Evolutionary conservation across 1,140 invertebrate species (phyloP).

Genomic region (Paracyclopina nana): DNA sequence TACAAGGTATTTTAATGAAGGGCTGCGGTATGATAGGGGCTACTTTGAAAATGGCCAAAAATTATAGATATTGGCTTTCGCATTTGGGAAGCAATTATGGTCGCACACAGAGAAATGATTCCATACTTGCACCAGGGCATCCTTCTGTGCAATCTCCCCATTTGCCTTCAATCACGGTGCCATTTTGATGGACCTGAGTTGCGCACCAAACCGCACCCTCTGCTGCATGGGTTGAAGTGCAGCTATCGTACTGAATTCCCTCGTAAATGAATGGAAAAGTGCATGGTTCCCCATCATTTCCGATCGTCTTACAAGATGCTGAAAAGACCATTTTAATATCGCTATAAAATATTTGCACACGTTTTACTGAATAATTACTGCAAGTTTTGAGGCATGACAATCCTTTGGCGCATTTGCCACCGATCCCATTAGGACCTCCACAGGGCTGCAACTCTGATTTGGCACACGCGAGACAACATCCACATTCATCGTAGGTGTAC

Average conservation of each 20-base stretch:
- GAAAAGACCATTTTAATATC: no score
- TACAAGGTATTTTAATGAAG: no score
- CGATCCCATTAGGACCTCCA: constrained; percentile 2
- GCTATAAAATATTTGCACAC: no score
- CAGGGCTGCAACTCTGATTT: constrained; percentile 9
- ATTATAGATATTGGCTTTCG: no score
- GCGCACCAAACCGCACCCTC: constrained; percentile 1
- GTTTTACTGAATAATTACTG: constrained; percentile 9
- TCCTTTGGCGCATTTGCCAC: constrained; percentile 3
- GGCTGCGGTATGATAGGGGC: no score
- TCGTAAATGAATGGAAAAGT: constrained; percentile 5
- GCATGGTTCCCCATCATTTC: neutral
- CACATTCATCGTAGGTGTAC: constrained; percentile 12
- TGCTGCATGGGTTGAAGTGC: constrained; percentile 3
- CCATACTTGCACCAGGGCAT: constrained; percentile 8
- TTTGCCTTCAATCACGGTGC: neutral
- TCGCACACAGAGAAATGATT: neutral
- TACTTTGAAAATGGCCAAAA: no score
- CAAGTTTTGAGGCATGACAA: constrained; percentile 11
- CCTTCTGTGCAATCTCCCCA: constrained; percentile 9
- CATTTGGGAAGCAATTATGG: no score
- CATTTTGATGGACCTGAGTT: neutral
- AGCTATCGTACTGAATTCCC: neutral
- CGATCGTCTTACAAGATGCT: constrained; percentile 8
- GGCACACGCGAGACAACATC: constrained; percentile 8